These are phyloP conservation scores for Anoplophora glabripennis DNA, from an alignment of 1,140 invertebrate genomes.

Conservation along the genomic window DNA sequence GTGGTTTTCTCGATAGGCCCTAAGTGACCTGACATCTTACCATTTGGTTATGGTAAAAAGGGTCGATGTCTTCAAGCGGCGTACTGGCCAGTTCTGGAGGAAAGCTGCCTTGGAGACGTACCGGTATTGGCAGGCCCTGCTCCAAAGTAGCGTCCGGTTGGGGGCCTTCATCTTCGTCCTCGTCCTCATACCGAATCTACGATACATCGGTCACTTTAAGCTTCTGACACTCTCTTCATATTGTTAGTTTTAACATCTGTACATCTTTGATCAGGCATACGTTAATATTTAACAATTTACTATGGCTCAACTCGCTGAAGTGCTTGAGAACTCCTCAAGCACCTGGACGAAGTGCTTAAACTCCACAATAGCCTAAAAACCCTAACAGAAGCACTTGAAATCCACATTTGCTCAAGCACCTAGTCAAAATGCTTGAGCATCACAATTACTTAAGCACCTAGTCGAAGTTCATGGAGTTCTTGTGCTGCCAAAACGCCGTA, in stretches of 20 bases:
- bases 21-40: constrained; percentile 54
- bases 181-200: constrained; percentile 90
- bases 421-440: too few relatives aligned
- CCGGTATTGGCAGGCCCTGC: constrained; percentile 85
- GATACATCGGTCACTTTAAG: constrained; percentile 5
- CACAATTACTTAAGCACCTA: too few relatives aligned
- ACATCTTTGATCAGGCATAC: too few relatives aligned
- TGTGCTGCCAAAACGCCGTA: too few relatives aligned
- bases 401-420: too few relatives aligned
- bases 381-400: too few relatives aligned
- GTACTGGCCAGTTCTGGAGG: constrained; percentile 87
- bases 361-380: too few relatives aligned
- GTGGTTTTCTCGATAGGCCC: too few relatives aligned
- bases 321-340: neutral
- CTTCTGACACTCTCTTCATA: neutral
- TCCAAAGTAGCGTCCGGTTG: constrained; percentile 90
- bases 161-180: constrained; percentile 93
- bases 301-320: neutral
- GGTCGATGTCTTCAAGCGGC: constrained; percentile 94
- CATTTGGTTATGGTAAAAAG: constrained; percentile 87
- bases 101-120: constrained; percentile 84
- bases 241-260: neutral
- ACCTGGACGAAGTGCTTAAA: too few relatives aligned
- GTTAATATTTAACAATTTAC: too few relatives aligned
- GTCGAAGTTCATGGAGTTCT: too few relatives aligned